Percentiles rank a stretch among this genome's conserved stretches.
phyloP scores from a whole-genome alignment of 2,113 vertebrate species.

The Bagarius yarrelli region DNA sequence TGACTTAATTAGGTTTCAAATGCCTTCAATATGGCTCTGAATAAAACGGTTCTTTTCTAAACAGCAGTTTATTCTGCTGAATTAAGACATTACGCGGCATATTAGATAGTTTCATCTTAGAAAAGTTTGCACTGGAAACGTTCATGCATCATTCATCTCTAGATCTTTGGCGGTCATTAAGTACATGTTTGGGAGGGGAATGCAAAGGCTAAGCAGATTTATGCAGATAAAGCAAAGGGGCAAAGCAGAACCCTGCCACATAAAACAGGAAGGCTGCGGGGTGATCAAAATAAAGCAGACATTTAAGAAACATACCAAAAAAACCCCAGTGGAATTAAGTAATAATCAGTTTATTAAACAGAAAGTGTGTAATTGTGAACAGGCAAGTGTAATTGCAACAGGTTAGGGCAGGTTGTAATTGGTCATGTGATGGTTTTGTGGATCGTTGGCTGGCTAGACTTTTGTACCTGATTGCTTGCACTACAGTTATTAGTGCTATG shows the following conservation, averaged over 20 bases:
- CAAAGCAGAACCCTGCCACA: background rate
- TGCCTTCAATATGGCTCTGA: constrained; percentile 65
- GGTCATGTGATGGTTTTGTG: background rate
- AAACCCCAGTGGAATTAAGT: background rate
- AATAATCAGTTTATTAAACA: background rate
- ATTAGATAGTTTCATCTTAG: background rate
- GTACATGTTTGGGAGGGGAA: no score
- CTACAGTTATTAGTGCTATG: no score
- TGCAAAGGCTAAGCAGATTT: background rate
- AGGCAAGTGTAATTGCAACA: background rate
- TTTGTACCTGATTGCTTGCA: no score
- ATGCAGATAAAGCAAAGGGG: background rate
- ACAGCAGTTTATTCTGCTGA: constrained; percentile 32
- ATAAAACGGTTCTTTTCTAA: constrained; percentile 49
- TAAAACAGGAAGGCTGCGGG: background rate
- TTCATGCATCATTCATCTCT: background rate
- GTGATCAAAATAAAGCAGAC: background rate
- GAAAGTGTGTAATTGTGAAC: background rate
- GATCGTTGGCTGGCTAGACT: no score
- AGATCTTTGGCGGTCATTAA: background rate
- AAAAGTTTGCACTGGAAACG: background rate
- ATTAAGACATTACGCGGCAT: background rate
- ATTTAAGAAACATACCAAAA: background rate
- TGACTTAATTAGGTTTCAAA: constrained; percentile 79
- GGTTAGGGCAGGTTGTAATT: background rate